Evolutionary conservation across 1,140 invertebrate species (phyloP).

Genomic region (Drosophila sechellia): DNA sequence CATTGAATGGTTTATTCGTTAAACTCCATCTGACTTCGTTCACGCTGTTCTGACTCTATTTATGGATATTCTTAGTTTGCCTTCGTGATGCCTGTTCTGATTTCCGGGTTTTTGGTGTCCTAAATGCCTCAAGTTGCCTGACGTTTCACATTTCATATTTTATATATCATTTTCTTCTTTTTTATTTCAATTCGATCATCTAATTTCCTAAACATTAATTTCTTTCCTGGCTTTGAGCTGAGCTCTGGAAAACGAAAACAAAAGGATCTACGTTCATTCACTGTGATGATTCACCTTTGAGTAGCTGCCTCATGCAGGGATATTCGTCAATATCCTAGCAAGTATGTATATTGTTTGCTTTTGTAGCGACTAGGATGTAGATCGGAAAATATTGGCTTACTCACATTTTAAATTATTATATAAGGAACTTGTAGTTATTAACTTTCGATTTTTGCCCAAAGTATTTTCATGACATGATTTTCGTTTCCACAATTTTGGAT

Average conservation of each 20-base stretch:
- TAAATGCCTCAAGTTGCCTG: slow-evolving; percentile 2
- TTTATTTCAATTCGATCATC: slow-evolving; percentile 5
- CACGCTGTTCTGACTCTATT: slow-evolving; percentile 4
- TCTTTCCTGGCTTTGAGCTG: slow-evolving; percentile 30
- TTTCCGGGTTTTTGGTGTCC: slow-evolving; percentile 1
- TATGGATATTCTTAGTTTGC: neutral
- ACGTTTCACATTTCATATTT: neutral
- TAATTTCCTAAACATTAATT: slow-evolving; percentile 11
- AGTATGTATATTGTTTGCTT: neutral
- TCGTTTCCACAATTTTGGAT: too few relatives aligned
- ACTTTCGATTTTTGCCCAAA: too few relatives aligned
- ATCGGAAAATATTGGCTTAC: neutral
- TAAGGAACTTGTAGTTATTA: too few relatives aligned
- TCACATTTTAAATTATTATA: neutral
- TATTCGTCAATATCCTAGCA: neutral
- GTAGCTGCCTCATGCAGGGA: slow-evolving; percentile 2
- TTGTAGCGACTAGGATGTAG: neutral
- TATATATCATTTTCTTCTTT: too few relatives aligned
- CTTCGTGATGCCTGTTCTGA: slow-evolving; percentile 1
- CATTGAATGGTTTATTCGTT: neutral
- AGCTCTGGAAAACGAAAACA: slow-evolving; percentile 29
- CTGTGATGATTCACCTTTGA: slow-evolving; percentile 6
- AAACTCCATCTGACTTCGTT: neutral
- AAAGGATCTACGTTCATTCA: slow-evolving; percentile 2
- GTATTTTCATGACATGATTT: too few relatives aligned